Evolutionary conservation across 2,797 vertebrate genomes (phyloP).

Genomic region (Hoplostethus atlanticus): DNA sequence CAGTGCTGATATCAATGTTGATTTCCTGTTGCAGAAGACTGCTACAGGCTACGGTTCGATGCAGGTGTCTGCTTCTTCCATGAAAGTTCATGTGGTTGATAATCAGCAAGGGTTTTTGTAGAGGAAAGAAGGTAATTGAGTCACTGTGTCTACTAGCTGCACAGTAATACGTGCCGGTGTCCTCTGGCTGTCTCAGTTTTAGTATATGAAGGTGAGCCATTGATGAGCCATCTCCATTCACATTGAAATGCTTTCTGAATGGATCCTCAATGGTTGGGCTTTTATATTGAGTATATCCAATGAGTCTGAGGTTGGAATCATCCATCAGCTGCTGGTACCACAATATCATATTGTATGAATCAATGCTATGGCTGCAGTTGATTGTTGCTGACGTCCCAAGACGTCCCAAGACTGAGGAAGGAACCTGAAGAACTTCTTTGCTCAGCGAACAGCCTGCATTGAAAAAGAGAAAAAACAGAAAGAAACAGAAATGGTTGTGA

Average conservation of each 20-base stretch:
- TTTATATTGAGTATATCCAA: slow-evolving; percentile 42
- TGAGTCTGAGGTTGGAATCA: slow-evolving; percentile 48
- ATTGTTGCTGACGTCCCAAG: slow-evolving; percentile 30
- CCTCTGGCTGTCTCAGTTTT: too few relatives aligned
- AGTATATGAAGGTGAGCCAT: background rate
- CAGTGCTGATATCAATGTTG: too few relatives aligned
- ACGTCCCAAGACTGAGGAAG: slow-evolving; percentile 43
- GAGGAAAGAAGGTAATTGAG: too few relatives aligned
- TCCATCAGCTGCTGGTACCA: slow-evolving; percentile 65
- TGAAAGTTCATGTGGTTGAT: too few relatives aligned
- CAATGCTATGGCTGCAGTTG: slow-evolving; percentile 60
- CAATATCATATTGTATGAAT: slow-evolving; percentile 47
- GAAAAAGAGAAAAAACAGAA: background rate
- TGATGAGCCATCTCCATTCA: slow-evolving; percentile 16
- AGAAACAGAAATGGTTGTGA: background rate
- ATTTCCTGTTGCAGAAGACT: too few relatives aligned
- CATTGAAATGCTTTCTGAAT: background rate
- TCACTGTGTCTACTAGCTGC: too few relatives aligned
- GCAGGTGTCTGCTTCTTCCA: too few relatives aligned
- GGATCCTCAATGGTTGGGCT: background rate
- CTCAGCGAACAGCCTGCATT: slow-evolving; percentile 47
- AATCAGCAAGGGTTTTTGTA: too few relatives aligned
- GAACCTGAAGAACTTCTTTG: slow-evolving; percentile 57
- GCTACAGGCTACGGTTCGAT: too few relatives aligned
- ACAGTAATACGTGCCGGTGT: too few relatives aligned